Base-by-base conservation (phyloP, 2,113 vertebrate species). In the Abramis brama region DNA sequence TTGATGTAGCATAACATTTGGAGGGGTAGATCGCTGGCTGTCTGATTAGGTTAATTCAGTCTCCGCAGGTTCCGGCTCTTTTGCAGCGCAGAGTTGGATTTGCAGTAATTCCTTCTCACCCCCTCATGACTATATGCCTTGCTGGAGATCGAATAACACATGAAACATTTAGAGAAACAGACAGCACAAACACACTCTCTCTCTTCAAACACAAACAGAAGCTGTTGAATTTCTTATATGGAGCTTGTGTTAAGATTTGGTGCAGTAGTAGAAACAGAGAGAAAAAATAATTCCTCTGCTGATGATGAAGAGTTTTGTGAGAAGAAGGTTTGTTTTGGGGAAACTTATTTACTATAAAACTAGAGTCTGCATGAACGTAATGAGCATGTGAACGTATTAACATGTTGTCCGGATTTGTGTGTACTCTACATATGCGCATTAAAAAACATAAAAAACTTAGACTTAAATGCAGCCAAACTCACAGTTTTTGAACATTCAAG, bases 1-100 rank as follows among this genome's bases (percentile, higher is more conserved):
- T 89, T 85, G 86, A 89, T 52, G 86, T 86, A 86, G 82, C 68
- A 76, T 83, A 86, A 86, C 76, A 76, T 89, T 85, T 79, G 57
- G 62, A 55, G 71, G 76, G 82, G 60, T 88, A 85, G 60, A 85
- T 73, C 82, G 27, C 50, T 85, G 70, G 71, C 57, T 88, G 84
- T 64, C 84, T 77, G 86, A 90, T 85, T 81, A 73, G 36, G n/a
- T 87, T 86, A 80, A 89, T 86, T 75, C n/a, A 33, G 76, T 27
- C 80, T 68, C 71, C 7, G 5, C 25, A 2, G 57, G 55, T 50
- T 81, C 75, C 27, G 23, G 47, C 70, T 79, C 45, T 43, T 79
- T 77, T 62, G 25, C 50, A 13, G 25, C 9, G 25, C 60, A 21
- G 79, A 23, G 79, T 82, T 82, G 79, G 79, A 70, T 82, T 82